Conservation (phyloP, 1,140 invertebrate species). For the Sminthurides bifidus region DNA sequence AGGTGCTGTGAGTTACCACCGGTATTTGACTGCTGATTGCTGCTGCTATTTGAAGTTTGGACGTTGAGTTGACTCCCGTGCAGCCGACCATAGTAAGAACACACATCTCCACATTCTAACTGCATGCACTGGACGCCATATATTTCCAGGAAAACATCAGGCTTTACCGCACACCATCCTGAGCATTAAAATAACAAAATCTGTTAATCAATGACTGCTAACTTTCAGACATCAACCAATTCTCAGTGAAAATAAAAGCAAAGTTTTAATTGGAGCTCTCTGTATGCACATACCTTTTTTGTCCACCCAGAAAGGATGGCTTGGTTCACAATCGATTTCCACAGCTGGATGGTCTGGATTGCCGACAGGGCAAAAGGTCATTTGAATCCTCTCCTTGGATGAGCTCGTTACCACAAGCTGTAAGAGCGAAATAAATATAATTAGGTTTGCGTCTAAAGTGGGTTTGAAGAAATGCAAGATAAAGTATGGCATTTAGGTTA, state of each 20-base stretch:
- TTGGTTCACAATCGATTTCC: conserved; percentile 34
- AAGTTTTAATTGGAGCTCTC: neutral
- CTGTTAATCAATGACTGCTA: neutral
- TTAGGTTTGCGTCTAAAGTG: neutral
- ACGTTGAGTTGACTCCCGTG: too few species aligned
- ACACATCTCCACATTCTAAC: conserved; percentile 36
- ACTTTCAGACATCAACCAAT: too few species aligned
- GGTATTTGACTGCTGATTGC: conserved; percentile 1
- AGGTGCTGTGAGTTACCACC: neutral
- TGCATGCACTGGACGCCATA: conserved; percentile 39
- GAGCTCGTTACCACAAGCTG: conserved; percentile 31
- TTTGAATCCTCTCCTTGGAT: conserved; percentile 32
- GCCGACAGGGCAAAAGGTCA: conserved; percentile 27
- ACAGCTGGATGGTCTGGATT: conserved; percentile 32
- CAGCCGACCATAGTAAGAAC: too few species aligned
- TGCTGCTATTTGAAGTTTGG: neutral
- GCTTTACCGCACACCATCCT: conserved; percentile 41
- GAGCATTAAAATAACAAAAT: neutral
- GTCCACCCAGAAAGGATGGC: conserved; percentile 39
- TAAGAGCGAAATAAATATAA: conserved; percentile 2
- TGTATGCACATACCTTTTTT: conserved; percentile 35
- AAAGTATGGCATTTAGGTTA: too few species aligned
- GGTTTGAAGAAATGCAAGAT: neutral
- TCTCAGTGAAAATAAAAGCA: neutral
- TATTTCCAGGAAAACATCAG: conserved; percentile 35